Conservation (phyloP, 1,140 invertebrate genomes). For the Asobara japonica region DNA sequence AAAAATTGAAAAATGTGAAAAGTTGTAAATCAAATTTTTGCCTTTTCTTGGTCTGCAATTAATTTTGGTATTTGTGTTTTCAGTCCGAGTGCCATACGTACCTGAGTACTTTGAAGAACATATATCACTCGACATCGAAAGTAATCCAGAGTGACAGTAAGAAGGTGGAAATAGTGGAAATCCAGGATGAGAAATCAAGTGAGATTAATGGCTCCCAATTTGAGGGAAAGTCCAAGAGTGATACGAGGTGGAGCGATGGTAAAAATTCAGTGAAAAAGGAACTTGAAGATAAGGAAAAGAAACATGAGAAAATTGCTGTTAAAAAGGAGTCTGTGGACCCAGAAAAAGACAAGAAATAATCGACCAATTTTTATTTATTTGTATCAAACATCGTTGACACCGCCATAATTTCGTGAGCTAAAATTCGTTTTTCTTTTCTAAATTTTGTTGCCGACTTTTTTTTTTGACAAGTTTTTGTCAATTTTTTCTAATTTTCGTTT, state of each 20-base stretch:
- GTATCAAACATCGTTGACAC: constrained; percentile 22
- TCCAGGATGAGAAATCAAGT: constrained; percentile 59
- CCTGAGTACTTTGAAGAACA: constrained; percentile 58
- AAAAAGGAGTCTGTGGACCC: constrained; percentile 49
- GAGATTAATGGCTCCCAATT: constrained; percentile 61
- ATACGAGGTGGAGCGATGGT: constrained; percentile 63
- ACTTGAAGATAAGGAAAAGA: constrained; percentile 56
- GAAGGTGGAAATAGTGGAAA: constrained; percentile 63
- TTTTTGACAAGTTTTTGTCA: too few relatives aligned
- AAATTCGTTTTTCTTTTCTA: too few relatives aligned
- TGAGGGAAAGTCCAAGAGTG: constrained; percentile 60
- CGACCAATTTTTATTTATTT: constrained; percentile 36
- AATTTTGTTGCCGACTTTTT: too few relatives aligned
- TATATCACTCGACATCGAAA: constrained; percentile 61
- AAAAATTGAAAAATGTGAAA: too few relatives aligned
- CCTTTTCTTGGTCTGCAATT: constrained; percentile 3
- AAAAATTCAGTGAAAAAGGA: constrained; percentile 59
- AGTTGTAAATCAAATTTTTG: constrained; percentile 13
- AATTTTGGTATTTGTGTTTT: constrained; percentile 33
- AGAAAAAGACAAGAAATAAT: constrained; percentile 49
- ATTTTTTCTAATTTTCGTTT: too few relatives aligned
- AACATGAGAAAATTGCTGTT: constrained; percentile 55
- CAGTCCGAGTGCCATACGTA: constrained; percentile 61
- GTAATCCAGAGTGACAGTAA: constrained; percentile 58
- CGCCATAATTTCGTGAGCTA: too few relatives aligned